Evolutionary conservation across 2,888 invertebrate species (phyloP).

Genomic region (Himalopsyche kuldschensis): DNA sequence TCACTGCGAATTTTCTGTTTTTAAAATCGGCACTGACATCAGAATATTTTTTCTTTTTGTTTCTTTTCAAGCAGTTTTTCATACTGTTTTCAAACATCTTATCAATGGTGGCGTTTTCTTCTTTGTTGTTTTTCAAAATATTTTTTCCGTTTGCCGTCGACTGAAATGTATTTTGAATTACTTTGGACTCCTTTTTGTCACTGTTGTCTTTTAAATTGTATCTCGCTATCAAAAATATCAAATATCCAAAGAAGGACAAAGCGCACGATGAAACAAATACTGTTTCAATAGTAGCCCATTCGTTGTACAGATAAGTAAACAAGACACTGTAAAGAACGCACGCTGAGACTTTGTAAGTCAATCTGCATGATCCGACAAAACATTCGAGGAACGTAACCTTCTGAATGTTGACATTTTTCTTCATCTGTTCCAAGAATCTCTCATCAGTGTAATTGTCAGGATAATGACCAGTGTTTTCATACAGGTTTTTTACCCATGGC

Average conservation of each 20-base stretch:
- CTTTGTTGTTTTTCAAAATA: background rate
- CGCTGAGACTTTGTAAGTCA: conserved; percentile 79
- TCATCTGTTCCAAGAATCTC: conserved; percentile 81
- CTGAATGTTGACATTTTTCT: conserved; percentile 79
- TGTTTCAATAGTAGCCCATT: conserved; percentile 64
- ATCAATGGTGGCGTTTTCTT: conserved; percentile 19
- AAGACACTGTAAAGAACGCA: conserved; percentile 73
- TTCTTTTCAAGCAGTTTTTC: background rate
- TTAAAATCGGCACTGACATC: background rate
- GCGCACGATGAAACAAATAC: conserved; percentile 63
- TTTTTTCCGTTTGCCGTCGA: background rate
- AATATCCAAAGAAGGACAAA: conserved; percentile 65
- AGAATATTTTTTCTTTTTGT: background rate
- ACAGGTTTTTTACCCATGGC: conserved; percentile 86
- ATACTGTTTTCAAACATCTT: conserved; percentile 25
- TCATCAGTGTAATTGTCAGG: conserved; percentile 92
- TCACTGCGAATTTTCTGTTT: background rate
- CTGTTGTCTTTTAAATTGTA: background rate
- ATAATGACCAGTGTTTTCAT: conserved; percentile 76
- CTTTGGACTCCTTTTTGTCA: background rate
- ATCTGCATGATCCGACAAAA: conserved; percentile 72
- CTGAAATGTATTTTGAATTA: background rate
- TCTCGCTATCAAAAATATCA: conserved; percentile 55
- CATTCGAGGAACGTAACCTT: conserved; percentile 73
- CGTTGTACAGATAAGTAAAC: conserved; percentile 73